These are phyloP conservation scores for Mus spicilegus DNA, from an alignment of 2,113 vertebrate species.

Conservation along the genomic window DNA sequence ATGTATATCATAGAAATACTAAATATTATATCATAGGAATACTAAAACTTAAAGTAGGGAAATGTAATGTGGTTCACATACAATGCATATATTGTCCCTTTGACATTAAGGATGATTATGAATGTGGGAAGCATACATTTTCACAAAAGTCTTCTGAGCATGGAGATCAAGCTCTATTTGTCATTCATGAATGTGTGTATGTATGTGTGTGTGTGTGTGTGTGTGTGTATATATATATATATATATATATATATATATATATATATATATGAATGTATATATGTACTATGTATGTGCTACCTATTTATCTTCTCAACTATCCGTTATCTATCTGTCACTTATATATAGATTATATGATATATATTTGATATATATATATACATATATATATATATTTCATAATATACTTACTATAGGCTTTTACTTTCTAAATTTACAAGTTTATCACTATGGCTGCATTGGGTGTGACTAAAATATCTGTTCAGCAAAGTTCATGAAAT, in stretches of 20 bases:
- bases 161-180: neutral
- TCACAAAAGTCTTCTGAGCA: neutral
- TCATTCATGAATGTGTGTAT: neutral
- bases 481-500: neutral
- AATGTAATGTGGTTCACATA: neutral
- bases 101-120: neutral
- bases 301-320: neutral
- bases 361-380: neutral
- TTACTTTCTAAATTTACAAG: conserved; percentile 22
- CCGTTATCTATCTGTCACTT: neutral
- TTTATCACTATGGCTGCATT: neutral
- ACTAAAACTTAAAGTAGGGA: neutral
- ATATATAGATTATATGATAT: neutral
- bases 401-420: neutral
- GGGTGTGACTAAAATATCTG: neutral
- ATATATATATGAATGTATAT: neutral
- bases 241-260: neutral
- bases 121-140: neutral
- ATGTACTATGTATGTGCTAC: neutral
- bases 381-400: neutral
- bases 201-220: no score
- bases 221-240: no score
- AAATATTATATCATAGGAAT: neutral
- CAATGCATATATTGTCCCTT: neutral
- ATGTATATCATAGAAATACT: neutral